Percentiles rank a stretch among this genome's conserved stretches.
Conservation (phyloP, 1,140 invertebrate genomes). For the Lerema accius region DNA sequence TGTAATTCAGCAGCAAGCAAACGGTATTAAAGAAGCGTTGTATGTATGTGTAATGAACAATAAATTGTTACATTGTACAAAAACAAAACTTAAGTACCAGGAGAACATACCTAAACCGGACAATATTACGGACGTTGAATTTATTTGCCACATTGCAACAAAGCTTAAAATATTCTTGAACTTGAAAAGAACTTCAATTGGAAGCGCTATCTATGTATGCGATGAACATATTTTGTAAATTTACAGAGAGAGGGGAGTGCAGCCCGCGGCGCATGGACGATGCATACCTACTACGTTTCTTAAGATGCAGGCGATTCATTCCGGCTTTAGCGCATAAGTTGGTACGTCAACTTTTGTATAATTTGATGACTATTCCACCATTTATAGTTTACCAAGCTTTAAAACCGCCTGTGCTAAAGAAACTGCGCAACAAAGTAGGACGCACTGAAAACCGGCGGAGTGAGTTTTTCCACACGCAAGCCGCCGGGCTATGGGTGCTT, state of each 20-base stretch:
- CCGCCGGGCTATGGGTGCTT: no score
- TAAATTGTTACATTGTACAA: not conserved
- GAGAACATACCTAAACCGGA: not conserved
- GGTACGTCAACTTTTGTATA: slow-evolving; percentile 71
- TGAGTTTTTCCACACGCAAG: no score
- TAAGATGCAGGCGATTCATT: slow-evolving; percentile 89
- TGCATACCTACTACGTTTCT: slow-evolving; percentile 88
- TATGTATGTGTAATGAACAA: no score
- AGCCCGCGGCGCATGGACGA: slow-evolving; percentile 87
- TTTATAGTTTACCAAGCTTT: no score
- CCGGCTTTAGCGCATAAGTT: slow-evolving; percentile 88
- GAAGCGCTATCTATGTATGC: no score
- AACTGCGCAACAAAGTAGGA: no score
- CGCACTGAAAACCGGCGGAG: no score
- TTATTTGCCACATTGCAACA: not conserved
- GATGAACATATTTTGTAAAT: slow-evolving; percentile 35
- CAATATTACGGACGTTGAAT: not conserved
- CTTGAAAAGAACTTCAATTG: no score
- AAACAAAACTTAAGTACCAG: not conserved
- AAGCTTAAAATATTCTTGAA: not conserved
- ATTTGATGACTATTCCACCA: no score
- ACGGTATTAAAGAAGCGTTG: no score
- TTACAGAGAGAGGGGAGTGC: slow-evolving; percentile 85
- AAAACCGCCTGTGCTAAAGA: no score
- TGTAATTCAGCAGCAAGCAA: no score